phyloP scores from a whole-genome alignment of 2,888 invertebrate genomes.

The Chloroclystis v-ata region DNA sequence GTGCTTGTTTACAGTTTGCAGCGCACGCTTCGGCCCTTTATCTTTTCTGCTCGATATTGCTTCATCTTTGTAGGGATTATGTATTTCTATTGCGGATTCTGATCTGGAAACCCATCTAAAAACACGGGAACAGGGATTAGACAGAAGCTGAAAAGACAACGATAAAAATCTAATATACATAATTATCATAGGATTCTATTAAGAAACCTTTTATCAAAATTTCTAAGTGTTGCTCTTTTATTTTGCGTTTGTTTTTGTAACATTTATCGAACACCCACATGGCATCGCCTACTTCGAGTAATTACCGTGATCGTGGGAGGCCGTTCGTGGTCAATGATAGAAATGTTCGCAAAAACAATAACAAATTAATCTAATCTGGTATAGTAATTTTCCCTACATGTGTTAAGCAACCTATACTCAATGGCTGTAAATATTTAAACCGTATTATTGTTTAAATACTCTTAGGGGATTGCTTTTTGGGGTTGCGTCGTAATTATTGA shows the following conservation, averaged over 20 bases:
- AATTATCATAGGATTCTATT: too few relatives aligned
- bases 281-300: conserved; percentile 38
- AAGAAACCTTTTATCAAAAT: too few relatives aligned
- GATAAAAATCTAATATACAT: too few relatives aligned
- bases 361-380: conserved; percentile 41
- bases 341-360: conserved; percentile 51
- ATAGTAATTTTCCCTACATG: conserved; percentile 17
- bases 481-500: too few relatives aligned
- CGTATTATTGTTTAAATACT: not conserved
- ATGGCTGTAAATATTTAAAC: not conserved
- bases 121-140: too few relatives aligned
- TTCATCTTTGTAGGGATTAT: not conserved
- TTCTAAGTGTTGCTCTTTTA: too few relatives aligned
- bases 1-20: conserved; percentile 13
- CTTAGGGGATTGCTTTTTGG: too few relatives aligned
- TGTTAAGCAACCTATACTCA: not conserved
- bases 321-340: conserved; percentile 45
- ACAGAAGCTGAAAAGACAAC: too few relatives aligned
- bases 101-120: too few relatives aligned
- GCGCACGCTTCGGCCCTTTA: conserved; percentile 11
- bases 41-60: not conserved
- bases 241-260: conserved; percentile 1
- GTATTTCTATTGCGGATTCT: not conserved
- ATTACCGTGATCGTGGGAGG: conserved; percentile 50
- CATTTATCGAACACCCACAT: conserved; percentile 35